Base-by-base conservation (phyloP, 2,113 vertebrate species). In the Bujurquina vittata region DNA sequence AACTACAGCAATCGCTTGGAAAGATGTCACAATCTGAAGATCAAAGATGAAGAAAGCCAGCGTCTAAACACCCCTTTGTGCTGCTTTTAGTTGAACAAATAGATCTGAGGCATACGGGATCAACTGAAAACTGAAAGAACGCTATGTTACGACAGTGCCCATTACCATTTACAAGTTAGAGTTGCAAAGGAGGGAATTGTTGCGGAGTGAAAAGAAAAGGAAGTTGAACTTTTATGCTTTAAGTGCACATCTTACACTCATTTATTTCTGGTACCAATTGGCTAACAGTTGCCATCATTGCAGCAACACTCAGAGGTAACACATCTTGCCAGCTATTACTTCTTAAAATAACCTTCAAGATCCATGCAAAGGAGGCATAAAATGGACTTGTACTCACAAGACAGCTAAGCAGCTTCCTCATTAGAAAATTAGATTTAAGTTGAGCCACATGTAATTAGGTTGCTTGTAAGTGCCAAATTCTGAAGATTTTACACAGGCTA, bases 251-350 rank as follows among this genome's bases (percentile, higher is more conserved):
- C 49, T 55, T 61, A 65, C 59, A 59, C 49, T 77, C 59, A 29
- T 87, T 81, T 88, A 89, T 93, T 93, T 85, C 69, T 87, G 31
- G 75, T 84, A 80, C 37, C 60, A 87, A 26, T n/a, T 85, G 52
- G 84, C 80, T 84, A 87, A 84, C 79, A 80, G 69, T 83, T 54
- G 54, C 17, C 2, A 49, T 82, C 56, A 80, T 60, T 75, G 37
- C 57, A 84, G 88, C 75, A 79, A 77, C 82, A 90, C 92, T 85
- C 87, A 67, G 26, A 91, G 88, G 69, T 80, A 79, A 65, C 63
- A 73, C 63, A 26, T 59, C 57, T 72, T 87, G 86, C 90, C 89
- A 92, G 86, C 43, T 83, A 84, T 85, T 84, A 84, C 73, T 75
- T 20, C 86, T 84, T 17, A 65, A 88, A 93, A 92, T 93, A 93